A percentile compares a stretch with the other conserved stretches of the same genome.
These are phyloP conservation scores for Paramuricea clavata DNA, from an alignment of 92 coral and sea anemone species.

Conservation along the genomic window DNA sequence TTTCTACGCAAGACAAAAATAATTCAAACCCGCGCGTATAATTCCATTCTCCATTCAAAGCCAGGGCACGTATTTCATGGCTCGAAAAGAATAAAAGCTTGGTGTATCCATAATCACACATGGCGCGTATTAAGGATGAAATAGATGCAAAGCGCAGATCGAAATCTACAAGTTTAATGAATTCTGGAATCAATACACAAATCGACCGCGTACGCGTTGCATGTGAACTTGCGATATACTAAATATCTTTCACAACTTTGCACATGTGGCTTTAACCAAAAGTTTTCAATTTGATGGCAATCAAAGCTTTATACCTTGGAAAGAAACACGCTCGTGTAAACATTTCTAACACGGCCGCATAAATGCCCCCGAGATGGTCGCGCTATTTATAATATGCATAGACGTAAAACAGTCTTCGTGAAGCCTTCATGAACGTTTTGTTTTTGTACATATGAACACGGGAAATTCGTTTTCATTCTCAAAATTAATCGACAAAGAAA, in stretches of 20 bases:
- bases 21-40: background rate
- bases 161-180: background rate
- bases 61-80: background rate
- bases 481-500: too few species aligned
- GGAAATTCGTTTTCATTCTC: background rate
- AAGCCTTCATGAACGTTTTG: too few species aligned
- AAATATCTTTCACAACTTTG: too few species aligned
- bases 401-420: background rate
- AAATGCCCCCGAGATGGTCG: too few species aligned
- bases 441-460: background rate
- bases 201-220: background rate
- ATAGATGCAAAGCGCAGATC: background rate
- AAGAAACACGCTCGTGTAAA: background rate
- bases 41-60: too few species aligned
- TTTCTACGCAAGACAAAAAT: background rate
- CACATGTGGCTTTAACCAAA: background rate
- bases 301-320: background rate
- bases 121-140: background rate
- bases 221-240: background rate
- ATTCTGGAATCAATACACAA: background rate
- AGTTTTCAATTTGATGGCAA: background rate
- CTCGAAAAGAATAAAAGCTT: background rate
- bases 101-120: background rate
- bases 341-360: background rate
- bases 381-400: too few species aligned